These are phyloP conservation scores for Muraenolepis orangiensis DNA, from an alignment of 2,797 vertebrate genomes.

Conservation along the genomic window DNA sequence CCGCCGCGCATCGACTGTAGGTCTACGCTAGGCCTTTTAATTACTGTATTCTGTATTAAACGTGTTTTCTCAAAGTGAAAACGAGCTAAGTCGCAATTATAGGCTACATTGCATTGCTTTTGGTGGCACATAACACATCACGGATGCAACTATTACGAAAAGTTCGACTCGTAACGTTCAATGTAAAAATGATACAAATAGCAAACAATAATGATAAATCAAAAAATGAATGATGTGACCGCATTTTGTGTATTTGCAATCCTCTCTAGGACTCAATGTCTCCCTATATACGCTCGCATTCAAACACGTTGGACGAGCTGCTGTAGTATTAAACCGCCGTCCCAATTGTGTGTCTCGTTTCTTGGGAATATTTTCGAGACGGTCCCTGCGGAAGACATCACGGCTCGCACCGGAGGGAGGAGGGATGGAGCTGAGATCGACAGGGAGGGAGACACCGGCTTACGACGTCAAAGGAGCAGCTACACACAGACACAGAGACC, in stretches of 20 bases:
- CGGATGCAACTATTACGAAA: not conserved
- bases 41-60: not conserved
- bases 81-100: not conserved
- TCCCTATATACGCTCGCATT: not conserved
- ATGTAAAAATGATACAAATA: not conserved
- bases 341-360: not conserved
- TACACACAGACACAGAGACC: constrained; percentile 41
- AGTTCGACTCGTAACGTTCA: not conserved
- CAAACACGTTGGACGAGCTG: not conserved
- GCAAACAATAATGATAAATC: too few species aligned
- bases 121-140: not conserved
- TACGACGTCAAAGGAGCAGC: constrained; percentile 78
- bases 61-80: not conserved
- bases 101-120: not conserved
- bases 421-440: constrained; percentile 75
- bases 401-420: constrained; percentile 73
- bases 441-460: constrained; percentile 82
- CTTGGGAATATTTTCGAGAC: constrained; percentile 52
- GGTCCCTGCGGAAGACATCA: constrained; percentile 69
- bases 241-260: not conserved
- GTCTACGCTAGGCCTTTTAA: not conserved
- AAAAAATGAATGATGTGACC: not conserved
- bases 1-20: not conserved
- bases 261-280: too few species aligned
- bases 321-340: not conserved